Base-by-base conservation (phyloP, 2,797 vertebrate species). In the Fundulus diaphanus region DNA sequence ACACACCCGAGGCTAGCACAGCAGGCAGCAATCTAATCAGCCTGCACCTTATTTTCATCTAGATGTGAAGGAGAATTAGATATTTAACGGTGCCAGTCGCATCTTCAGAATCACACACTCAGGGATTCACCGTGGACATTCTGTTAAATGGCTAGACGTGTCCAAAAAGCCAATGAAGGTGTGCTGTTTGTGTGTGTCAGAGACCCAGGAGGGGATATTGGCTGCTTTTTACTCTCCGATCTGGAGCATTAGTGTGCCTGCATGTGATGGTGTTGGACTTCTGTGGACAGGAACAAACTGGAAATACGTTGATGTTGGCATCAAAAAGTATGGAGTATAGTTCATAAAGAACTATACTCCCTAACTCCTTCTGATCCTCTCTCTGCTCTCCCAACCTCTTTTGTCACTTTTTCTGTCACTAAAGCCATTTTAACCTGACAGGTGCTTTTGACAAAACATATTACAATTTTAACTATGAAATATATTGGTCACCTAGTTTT, bases 401-500 rank as follows among this genome's bases (percentile, higher is more conserved):
- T 71, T 85, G 82, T 83, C 83, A 85, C 86, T 82, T 79, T 40
- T 79, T 79, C 73, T 78, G 75, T 82, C 73, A 59, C 83, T 11
- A 0, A 76, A 84, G 71, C 77, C 67, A 59, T 92, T 93, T 90
- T 88, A 89, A 88, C 92, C 90, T 90, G 91, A 94, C 93, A 94
- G 93, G 92, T 92, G 92, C 92, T 93, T 83, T 93, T 92, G 94
- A 94, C 94, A 94, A 94, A 93, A 94, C 88, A 90, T 89, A 94
- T 95, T 94, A 95, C 83, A 86, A 68, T 92, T 88, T 92, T 92
- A 94, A 94, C 94, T 94, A 94, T 81, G 68, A 90, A 79, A 80
- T 91, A 85, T 85, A 67, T 84, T 84, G 83, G 78, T 72, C 83
- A 84, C 71, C 81, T 37, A 66, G 75, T 76, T 52, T 82, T 86